phyloP scores from a whole-genome alignment of 1,140 invertebrate genomes.

The Drosophila arawakana region DNA sequence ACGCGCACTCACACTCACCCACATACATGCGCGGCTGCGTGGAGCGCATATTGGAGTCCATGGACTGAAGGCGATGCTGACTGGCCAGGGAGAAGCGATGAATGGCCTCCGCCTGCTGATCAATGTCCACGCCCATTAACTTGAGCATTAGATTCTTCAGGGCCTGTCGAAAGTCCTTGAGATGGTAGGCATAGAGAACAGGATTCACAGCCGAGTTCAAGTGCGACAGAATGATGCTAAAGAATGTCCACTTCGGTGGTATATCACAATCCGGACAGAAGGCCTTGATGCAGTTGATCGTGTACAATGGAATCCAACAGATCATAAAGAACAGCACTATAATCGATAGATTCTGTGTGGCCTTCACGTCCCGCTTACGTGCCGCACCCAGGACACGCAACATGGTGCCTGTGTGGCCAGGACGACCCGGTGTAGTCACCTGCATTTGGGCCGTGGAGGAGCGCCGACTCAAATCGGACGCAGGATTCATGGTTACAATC shows the following conservation, averaged over 20 bases:
- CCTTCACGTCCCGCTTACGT: constrained; percentile 94
- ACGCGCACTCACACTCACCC: constrained; percentile 79
- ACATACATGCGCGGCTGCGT: constrained; percentile 83
- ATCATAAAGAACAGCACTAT: constrained; percentile 96
- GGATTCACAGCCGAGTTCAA: constrained; percentile 95
- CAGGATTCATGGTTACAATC: constrained; percentile 83
- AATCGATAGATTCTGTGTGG: constrained; percentile 94
- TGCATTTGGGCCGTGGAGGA: constrained; percentile 77
- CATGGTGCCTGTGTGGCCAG: constrained; percentile 86
- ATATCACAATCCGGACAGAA: constrained; percentile 90
- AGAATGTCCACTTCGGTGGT: constrained; percentile 89
- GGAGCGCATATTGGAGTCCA: constrained; percentile 77
- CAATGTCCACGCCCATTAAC: constrained; percentile 85
- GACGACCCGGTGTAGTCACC: constrained; percentile 49
- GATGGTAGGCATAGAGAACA: constrained; percentile 94
- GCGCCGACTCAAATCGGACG: constrained; percentile 76
- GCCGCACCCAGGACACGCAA: constrained; percentile 91
- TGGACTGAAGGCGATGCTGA: constrained; percentile 80
- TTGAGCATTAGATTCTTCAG: constrained; percentile 88
- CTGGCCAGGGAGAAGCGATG: constrained; percentile 84
- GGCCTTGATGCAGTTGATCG: constrained; percentile 94
- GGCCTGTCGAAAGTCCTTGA: constrained; percentile 93
- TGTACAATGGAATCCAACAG: constrained; percentile 96
- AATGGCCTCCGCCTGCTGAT: constrained; percentile 76
- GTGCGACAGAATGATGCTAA: constrained; percentile 94